phyloP scores from a whole-genome alignment of 2,113 vertebrate species.

The Condylura cristata region DNA sequence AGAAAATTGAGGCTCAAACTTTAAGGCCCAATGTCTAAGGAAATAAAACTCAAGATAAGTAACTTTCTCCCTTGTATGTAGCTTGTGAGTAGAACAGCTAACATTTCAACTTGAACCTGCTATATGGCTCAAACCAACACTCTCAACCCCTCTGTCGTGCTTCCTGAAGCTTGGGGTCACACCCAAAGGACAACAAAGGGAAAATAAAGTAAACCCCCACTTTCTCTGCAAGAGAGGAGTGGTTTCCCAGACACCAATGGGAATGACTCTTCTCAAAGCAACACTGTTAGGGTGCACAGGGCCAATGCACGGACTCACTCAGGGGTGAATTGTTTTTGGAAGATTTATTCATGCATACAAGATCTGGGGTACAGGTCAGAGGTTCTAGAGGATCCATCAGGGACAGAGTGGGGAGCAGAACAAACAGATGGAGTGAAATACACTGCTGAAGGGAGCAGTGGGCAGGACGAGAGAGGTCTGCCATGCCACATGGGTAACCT shows the following conservation, averaged over 20 bases:
- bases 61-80: neutral
- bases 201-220: neutral
- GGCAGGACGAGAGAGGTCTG: too few relatives aligned
- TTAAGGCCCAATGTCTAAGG: neutral
- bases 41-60: neutral
- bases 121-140: neutral
- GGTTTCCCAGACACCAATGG: neutral
- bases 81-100: neutral
- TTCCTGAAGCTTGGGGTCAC: neutral
- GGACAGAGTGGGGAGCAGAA: too few relatives aligned
- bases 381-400: too few relatives aligned
- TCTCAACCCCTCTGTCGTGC: neutral
- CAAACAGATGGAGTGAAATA: too few relatives aligned
- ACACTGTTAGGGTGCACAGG: too few relatives aligned
- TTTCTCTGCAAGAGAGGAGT: neutral
- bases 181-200: neutral
- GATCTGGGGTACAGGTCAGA: too few relatives aligned
- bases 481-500: too few relatives aligned
- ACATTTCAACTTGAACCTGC: neutral
- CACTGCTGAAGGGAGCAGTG: too few relatives aligned
- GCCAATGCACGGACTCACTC: fast-evolving
- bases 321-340: too few relatives aligned
- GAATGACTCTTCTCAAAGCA: neutral
- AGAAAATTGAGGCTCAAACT: neutral
- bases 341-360: too few relatives aligned